phyloP scores from a whole-genome alignment of 2,113 vertebrate species.

The Monarcha castaneiventris region DNA sequence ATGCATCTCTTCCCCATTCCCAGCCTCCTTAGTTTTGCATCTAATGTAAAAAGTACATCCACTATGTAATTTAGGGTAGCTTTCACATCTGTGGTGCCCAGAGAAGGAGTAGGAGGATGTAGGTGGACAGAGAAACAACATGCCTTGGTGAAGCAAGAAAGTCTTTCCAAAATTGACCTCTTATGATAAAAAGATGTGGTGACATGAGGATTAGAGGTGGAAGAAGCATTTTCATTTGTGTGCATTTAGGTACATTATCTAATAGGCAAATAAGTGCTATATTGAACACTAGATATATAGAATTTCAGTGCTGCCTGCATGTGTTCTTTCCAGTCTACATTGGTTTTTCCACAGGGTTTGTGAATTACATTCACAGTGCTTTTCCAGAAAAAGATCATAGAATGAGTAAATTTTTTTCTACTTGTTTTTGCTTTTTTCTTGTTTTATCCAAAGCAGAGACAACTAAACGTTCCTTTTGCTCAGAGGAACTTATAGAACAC shows the following conservation, averaged over 20 bases:
- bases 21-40: background rate
- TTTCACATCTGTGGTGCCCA: background rate
- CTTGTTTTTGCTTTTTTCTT: background rate
- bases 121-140: background rate
- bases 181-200: background rate
- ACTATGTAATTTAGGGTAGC: background rate
- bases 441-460: background rate
- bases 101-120: background rate
- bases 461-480: background rate
- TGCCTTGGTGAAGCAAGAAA: background rate
- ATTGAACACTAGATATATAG: background rate
- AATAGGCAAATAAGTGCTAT: background rate
- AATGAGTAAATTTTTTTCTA: fast-evolving
- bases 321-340: background rate
- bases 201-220: background rate
- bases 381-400: background rate
- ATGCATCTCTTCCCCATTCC: background rate
- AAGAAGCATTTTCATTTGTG: background rate
- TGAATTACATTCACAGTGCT: background rate
- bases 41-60: background rate
- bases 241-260: background rate
- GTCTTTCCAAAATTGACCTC: background rate
- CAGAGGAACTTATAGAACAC: background rate
- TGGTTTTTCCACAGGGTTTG: background rate
- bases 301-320: background rate